A percentile compares a stretch with the other conserved stretches of the same genome.
Evolutionary conservation across 2,113 vertebrate genomes (phyloP).

Genomic region (Cariama cristata): DNA sequence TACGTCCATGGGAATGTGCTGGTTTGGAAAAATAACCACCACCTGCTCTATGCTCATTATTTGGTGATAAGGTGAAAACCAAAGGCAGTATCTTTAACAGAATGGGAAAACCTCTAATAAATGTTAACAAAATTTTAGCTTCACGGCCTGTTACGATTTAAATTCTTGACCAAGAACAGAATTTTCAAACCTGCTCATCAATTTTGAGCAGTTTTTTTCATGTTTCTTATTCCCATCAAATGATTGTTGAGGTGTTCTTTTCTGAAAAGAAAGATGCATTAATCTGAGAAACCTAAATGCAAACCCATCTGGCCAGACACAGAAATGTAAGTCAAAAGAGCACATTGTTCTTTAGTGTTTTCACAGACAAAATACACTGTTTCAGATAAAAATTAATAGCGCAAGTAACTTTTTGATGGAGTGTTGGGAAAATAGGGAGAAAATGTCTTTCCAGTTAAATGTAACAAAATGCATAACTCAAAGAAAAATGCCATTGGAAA

Average conservation of each 20-base stretch:
- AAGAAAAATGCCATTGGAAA: not conserved
- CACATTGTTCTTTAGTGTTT: not conserved
- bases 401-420: not conserved
- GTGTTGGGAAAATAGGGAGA: not conserved
- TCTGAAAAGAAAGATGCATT: not conserved
- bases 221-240: not conserved
- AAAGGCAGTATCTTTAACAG: not conserved
- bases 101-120: not conserved
- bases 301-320: not conserved
- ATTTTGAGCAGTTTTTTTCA: not conserved
- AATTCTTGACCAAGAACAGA: not conserved
- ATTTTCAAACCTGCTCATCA: not conserved
- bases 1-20: not conserved
- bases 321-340: not conserved
- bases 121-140: not conserved
- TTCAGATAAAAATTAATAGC: not conserved
- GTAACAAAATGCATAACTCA: not conserved
- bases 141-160: not conserved
- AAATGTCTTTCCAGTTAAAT: not conserved
- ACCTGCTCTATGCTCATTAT: not conserved
- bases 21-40: fast-evolving
- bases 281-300: not conserved
- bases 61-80: not conserved
- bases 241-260: not conserved
- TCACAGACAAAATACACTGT: not conserved